phyloP scores from a whole-genome alignment of 2,113 vertebrate species.

The Periophthalmus modestus region DNA sequence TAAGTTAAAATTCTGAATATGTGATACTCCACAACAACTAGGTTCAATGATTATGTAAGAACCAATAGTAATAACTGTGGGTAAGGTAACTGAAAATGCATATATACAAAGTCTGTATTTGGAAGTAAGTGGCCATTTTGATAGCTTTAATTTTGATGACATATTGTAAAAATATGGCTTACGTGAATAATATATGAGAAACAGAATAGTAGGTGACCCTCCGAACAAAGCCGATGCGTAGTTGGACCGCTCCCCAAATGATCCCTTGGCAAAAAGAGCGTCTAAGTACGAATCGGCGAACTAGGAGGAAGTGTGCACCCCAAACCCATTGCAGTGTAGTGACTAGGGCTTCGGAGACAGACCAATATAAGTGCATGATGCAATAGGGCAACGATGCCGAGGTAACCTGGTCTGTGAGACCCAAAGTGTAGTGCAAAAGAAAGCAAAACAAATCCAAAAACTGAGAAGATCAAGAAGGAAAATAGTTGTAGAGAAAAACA shows the following conservation, averaged over 20 bases:
- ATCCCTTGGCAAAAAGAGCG: constrained; percentile 53
- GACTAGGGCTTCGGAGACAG: constrained; percentile 69
- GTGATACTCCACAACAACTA: no score
- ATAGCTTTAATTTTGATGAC: neutral
- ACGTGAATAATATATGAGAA: neutral
- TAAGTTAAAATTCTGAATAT: neutral
- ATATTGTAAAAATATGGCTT: neutral
- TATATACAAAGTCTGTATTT: neutral
- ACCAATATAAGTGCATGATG: constrained; percentile 81
- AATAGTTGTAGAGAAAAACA: constrained; percentile 40
- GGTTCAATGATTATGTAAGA: no score
- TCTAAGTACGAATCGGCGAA: constrained; percentile 58
- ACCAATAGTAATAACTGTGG: neutral
- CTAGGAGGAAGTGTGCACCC: constrained; percentile 50
- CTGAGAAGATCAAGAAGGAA: constrained; percentile 63
- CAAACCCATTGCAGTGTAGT: constrained; percentile 54
- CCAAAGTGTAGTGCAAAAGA: constrained; percentile 82
- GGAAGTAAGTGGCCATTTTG: neutral
- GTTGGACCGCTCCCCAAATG: constrained; percentile 46
- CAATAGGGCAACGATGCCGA: constrained; percentile 77
- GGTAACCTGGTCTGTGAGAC: constrained; percentile 80
- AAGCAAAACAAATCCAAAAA: constrained; percentile 70
- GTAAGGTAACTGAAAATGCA: neutral
- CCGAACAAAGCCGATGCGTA: constrained; percentile 46
- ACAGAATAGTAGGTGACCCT: constrained; percentile 1